Evolutionary conservation across 2,113 vertebrate species (phyloP).

Genomic region (Apteryx mantelli): DNA sequence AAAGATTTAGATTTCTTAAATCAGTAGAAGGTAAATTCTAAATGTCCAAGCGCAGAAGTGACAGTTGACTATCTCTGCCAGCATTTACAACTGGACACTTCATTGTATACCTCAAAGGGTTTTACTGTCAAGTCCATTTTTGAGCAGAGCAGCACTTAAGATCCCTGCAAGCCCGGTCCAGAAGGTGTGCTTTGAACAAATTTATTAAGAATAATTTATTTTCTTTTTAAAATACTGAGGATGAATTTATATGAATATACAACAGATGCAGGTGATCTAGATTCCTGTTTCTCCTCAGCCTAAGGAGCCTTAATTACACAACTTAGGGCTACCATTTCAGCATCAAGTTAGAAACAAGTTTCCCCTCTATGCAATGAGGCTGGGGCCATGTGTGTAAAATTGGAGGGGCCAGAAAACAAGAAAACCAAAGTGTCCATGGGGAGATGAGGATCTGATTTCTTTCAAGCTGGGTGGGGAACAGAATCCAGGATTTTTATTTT

Average conservation of each 20-base stretch:
- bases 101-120: background rate
- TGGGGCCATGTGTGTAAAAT: background rate
- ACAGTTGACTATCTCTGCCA: background rate
- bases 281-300: background rate
- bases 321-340: background rate
- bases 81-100: background rate
- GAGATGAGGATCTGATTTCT: background rate
- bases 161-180: background rate
- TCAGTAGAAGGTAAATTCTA: background rate
- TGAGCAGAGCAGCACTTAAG: background rate
- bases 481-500: background rate
- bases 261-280: background rate
- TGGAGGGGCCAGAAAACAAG: background rate
- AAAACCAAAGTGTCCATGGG: background rate
- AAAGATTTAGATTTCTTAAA: background rate
- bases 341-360: background rate
- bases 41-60: background rate
- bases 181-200: background rate
- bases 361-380: background rate
- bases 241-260: background rate
- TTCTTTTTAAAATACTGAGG: background rate
- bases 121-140: background rate
- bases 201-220: background rate
- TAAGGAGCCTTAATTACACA: background rate
- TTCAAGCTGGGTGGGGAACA: background rate